These are phyloP conservation scores for Tanytarsus gracilentus DNA, from an alignment of 2,888 invertebrate species.

Conservation along the genomic window DNA sequence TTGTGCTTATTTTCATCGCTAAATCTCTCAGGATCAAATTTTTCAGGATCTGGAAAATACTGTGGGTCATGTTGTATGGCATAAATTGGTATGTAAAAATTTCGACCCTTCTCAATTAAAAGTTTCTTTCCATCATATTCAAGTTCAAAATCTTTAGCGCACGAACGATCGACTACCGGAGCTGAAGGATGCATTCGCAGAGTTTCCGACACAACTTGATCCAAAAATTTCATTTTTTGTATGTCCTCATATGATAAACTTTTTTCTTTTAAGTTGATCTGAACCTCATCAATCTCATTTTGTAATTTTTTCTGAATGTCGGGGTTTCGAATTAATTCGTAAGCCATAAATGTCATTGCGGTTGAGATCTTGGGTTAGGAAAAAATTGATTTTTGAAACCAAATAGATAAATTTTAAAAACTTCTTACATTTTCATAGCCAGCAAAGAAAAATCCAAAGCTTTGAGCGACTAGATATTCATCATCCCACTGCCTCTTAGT, in stretches of 20 bases:
- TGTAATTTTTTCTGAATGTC: conserved; percentile 49
- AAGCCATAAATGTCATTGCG: conserved; percentile 46
- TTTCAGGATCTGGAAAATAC: conserved; percentile 48
- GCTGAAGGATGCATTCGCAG: conserved; percentile 36
- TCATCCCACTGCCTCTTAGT: conserved; percentile 38
- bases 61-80: conserved; percentile 47
- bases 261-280: conserved; percentile 41
- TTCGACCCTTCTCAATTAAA: conserved; percentile 37
- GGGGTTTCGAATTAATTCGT: conserved; percentile 51
- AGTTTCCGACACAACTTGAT: conserved; percentile 51
- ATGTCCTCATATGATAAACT: conserved; percentile 47
- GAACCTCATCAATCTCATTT: conserved; percentile 47
- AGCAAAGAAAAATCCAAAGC: conserved; percentile 49
- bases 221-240: conserved; percentile 50
- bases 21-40: conserved; percentile 52
- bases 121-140: conserved; percentile 35
- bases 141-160: conserved; percentile 45
- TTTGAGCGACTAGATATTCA: conserved; percentile 51
- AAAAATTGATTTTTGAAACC: neutral
- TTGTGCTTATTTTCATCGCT: conserved; percentile 48
- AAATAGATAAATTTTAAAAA: neutral
- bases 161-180: conserved; percentile 42
- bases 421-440: conserved; percentile 38
- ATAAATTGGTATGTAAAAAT: conserved; percentile 41
- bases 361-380: no score